Conservation (phyloP, 2,113 vertebrate genomes). For the Phyllopteryx taeniolatus region DNA sequence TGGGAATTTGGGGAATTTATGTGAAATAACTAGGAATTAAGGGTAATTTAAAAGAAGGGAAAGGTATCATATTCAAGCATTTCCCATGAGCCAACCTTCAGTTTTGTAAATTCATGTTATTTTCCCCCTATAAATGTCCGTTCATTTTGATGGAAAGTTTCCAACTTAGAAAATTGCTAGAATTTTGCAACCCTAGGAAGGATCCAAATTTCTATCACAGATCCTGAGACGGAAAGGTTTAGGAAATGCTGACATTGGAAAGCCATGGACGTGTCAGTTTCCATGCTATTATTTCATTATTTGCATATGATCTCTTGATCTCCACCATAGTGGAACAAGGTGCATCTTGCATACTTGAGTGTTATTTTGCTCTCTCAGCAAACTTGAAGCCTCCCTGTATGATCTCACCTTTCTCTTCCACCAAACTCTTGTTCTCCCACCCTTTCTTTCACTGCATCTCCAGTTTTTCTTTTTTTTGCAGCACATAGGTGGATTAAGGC, state of each 20-base stretch:
- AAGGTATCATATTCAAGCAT: no score
- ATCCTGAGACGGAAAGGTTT: neutral
- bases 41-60: no score
- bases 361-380: neutral
- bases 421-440: constrained; percentile 31
- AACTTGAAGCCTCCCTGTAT: neutral
- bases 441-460: constrained; percentile 50
- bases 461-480: constrained; percentile 58
- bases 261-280: neutral
- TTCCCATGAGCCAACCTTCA: no score
- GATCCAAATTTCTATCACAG: neutral
- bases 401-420: constrained; percentile 6
- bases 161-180: no score
- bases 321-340: neutral
- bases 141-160: no score
- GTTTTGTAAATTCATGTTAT: no score
- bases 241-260: neutral
- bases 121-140: no score
- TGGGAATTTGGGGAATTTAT: no score
- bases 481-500: constrained; percentile 92
- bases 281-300: neutral
- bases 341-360: neutral
- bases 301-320: neutral
- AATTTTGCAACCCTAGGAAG: neutral
- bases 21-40: no score